Base-by-base conservation (phyloP, 2,113 vertebrate genomes). In the Phodopus roborovskii region DNA sequence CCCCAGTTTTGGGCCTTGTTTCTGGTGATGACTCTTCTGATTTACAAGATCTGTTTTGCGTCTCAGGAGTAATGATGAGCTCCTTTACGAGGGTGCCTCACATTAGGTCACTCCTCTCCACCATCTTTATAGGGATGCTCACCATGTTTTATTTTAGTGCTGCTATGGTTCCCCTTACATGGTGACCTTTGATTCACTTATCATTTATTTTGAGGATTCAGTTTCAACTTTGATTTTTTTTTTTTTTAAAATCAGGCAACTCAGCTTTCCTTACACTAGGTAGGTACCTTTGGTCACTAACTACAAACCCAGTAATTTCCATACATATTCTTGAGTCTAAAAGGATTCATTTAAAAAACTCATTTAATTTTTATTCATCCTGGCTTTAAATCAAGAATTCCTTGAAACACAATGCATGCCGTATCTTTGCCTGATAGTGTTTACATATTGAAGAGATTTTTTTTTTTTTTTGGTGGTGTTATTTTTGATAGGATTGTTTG, bases 401-500 rank as follows among this genome's bases (percentile, higher is more conserved):
- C n/a, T 93, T 95, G 66, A 71, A 95, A 79, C 39, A n/a, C n/a
- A 91, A 92, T 20, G 3, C 36, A 30, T 86, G 82, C 16, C 50
- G 95, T 95, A 60, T 89, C 71, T 97, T 96, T 85, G 19, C 39
- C n/a, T 36, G 74, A 45, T 56, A 94, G 78, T 71, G 77, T 86
- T 64, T 93, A 19, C 56, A 12, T 91, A 58, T 17, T n/a, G 78
- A 82, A 95, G 92, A 91, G 86, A 85, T 28, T 45, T 45, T 45
- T 45, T 45, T 45, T 45, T 45, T 45, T 58, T 45, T 6, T 53
- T 77, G 10, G 95, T 36, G 39, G 48, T 94, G 17, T 68, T 62
- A 58, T 73, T 88, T 7, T 81, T 60, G 79, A 89, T 50, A 79
- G 11, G 15, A 36, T 78, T 83, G 19, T 73, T 82, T 89, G 50